Evolutionary conservation across 2,888 invertebrate species (phyloP).

Genomic region (Agrochola lychnidis): DNA sequence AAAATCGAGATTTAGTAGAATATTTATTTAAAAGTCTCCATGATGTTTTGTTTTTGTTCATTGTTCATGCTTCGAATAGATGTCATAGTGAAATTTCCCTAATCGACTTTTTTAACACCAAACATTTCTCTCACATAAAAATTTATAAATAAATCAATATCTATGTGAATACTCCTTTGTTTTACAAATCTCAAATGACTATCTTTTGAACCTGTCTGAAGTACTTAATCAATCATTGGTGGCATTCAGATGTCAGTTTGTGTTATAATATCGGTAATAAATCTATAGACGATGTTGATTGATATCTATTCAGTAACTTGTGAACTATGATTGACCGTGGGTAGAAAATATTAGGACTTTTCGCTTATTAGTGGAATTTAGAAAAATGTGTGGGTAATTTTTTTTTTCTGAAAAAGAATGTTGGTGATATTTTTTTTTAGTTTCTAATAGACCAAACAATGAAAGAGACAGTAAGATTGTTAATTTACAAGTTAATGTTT

Average conservation of each 20-base stretch:
- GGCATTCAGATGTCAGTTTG: constrained; percentile 53
- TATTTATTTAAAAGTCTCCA: too few relatives aligned
- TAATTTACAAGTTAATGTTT: background rate
- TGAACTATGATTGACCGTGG: constrained; percentile 26
- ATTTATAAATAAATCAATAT: background rate
- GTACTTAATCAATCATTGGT: constrained; percentile 52
- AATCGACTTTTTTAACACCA: background rate
- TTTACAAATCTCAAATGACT: constrained; percentile 27
- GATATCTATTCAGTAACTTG: constrained; percentile 14
- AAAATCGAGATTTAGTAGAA: too few relatives aligned
- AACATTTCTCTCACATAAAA: background rate
- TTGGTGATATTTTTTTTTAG: background rate
- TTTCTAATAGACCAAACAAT: background rate
- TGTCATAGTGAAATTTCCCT: background rate
- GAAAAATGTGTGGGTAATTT: background rate
- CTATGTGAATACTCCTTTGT: constrained; percentile 26
- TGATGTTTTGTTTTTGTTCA: too few relatives aligned
- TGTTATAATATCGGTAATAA: constrained; percentile 50
- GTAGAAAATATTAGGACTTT: background rate
- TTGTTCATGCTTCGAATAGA: too few relatives aligned
- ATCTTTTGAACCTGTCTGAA: constrained; percentile 34
- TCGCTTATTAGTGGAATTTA: background rate
- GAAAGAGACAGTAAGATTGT: background rate
- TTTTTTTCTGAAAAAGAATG: background rate
- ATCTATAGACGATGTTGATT: constrained; percentile 51